Conservation (phyloP, 2,113 vertebrate species). For the Nematolebias whitei region DNA sequence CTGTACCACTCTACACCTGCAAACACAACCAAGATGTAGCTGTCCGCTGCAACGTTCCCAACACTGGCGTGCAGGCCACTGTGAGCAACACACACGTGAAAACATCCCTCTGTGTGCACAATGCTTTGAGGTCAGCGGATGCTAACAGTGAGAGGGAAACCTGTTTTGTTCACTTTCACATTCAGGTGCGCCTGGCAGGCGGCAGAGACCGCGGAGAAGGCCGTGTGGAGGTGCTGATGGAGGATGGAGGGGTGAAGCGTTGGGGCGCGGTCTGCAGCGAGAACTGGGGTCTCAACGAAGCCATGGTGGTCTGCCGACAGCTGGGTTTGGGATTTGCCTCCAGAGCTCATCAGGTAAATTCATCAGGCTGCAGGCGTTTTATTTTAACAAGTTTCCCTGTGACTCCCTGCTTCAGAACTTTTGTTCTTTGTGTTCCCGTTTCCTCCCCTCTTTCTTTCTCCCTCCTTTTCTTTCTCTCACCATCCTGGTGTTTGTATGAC, state of each 20-base stretch:
- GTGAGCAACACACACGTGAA: conserved; percentile 68
- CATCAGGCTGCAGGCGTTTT: background rate
- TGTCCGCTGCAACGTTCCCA: conserved; percentile 90
- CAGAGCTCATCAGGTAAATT: conserved; percentile 76
- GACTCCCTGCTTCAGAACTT: conserved; percentile 2
- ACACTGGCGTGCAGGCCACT: conserved; percentile 82
- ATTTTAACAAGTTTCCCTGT: background rate
- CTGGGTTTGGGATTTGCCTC: conserved; percentile 92
- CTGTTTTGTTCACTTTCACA: background rate
- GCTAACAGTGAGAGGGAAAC: background rate
- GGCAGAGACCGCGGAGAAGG: conserved; percentile 87
- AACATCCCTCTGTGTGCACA: background rate
- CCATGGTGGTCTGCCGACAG: conserved; percentile 94
- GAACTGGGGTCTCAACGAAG: conserved; percentile 94
- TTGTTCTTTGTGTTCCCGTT: conserved; percentile 12
- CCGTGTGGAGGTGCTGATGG: conserved; percentile 90
- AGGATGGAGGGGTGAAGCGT: conserved; percentile 77
- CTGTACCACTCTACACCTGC: conserved; percentile 80
- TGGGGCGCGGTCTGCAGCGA: conserved; percentile 93
- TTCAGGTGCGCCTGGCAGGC: conserved; percentile 89
- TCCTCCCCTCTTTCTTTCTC: conserved; percentile 25
- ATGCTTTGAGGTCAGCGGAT: too few relatives aligned
- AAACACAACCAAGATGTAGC: conserved; percentile 87
- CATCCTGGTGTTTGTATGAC: conserved; percentile 65
- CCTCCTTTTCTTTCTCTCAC: conserved; percentile 12